Evolutionary conservation across 2,888 invertebrate species (phyloP).

Genomic region (Acronicta aceris): DNA sequence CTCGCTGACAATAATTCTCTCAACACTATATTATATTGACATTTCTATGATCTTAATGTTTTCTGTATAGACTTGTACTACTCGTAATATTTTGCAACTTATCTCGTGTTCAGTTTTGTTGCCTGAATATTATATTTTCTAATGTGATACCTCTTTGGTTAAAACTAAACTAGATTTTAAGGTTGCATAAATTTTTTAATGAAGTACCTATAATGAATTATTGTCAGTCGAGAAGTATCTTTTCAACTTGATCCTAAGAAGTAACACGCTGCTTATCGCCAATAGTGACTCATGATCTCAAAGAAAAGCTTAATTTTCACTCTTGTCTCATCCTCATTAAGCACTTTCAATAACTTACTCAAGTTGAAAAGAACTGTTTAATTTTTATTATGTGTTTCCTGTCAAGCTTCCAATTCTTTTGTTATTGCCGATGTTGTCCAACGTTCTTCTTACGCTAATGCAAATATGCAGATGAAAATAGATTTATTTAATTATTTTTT

Average conservation of each 20-base stretch:
- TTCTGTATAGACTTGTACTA: constrained; percentile 5
- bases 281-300: constrained; percentile 42
- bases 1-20: constrained; percentile 80
- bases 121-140: constrained; percentile 2
- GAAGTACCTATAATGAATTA: constrained; percentile 68
- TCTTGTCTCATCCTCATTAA: constrained; percentile 57
- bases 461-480: constrained; percentile 51
- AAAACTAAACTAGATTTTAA: constrained; percentile 8
- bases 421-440: constrained; percentile 43
- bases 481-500: constrained; percentile 12
- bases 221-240: constrained; percentile 78
- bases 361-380: constrained; percentile 78
- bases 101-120: constrained; percentile 14
- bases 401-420: constrained; percentile 64
- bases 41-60: constrained; percentile 5
- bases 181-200: constrained; percentile 4
- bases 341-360: constrained; percentile 62
- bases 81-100: background rate
- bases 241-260: constrained; percentile 77
- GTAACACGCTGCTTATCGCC: constrained; percentile 64
- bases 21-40: background rate
- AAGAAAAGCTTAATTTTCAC: constrained; percentile 44
- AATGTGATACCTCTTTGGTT: background rate
- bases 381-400: constrained; percentile 59
- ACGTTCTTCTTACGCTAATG: constrained; percentile 42